Evolutionary conservation across 2,888 invertebrate species (phyloP), one percentile per base, ranked within the genome.

Genomic region (Euspilapteryx auroguttella): DNA sequence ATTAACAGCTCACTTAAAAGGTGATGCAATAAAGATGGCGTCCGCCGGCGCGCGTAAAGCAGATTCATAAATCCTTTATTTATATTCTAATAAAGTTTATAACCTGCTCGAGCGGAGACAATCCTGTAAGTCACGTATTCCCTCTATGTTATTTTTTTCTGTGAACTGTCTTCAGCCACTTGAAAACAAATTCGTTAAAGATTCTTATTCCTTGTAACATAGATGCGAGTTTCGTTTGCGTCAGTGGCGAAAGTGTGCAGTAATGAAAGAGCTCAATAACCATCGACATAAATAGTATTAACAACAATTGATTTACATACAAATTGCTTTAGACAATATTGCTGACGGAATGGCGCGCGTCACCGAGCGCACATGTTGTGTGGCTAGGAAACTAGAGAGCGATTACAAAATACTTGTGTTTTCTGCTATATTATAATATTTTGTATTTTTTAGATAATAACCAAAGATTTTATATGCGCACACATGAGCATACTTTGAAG

Each of bases 291-390:
- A 71, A 75, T 71, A 71, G 69, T 68, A 71, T 75, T 73, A 71
- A 71, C 69, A 71, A 71, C 71, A 66, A 73, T 69, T 66, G 73
- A 75, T 75, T 75, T 69, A 69, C 73, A 75, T 75, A 75, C 73
- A 73, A 71, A 75, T 75, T 71, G 73, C 71, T 73, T 69, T 66
- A 71, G 71, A 73, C 71, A 68, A 71, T 73, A 73, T 69, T 65
- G 71, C 68, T 63, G 65, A 66, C 61, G 62, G 66, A 66, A 73
- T 62, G 64, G 65, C 62, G 62, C 59, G 66, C 65, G 63, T 66
- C 64, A 68, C 59, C 59, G 69, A 63, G 64, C 55, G 45, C 52
- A 51, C 55, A 48, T 46, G 41, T 40, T 37, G 44, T 37, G 45
- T 33, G 44, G 58, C 58, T 49, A 41, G 40, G 23, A 35, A 28